Base-by-base conservation (phyloP, 2,888 invertebrate genomes). In the Pheosia gnoma region DNA sequence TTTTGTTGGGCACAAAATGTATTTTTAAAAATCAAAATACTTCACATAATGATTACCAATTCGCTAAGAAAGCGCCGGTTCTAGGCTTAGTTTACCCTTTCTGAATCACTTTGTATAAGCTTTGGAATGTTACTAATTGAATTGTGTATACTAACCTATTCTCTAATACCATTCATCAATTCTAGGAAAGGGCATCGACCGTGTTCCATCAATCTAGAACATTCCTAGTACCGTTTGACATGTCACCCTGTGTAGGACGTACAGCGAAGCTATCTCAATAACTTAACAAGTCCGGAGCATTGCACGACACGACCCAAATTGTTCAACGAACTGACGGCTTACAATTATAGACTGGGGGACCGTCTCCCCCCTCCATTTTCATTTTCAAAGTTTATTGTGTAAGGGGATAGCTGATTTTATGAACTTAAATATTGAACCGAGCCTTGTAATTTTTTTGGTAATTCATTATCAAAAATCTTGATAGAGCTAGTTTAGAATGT, bases 281-380 rank as follows among this genome's bases (percentile, higher is more conserved):
- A 52, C 13, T 52, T 36, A 52, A 49, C 49, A 49, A 36, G 52
- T 52, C 36, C 36, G 36, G 4, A 52, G 25, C 25, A 25, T 9
- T 7, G 52, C 36, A 52, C 52, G 52, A 52, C 8, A 52, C 52
- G 52, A 52, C 52, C 36, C 52, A 52, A 52, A 52, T 49, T 52
- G 52, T 52, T 52, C 9, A 8, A 52, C 52, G 52, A 36, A 52
- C 52, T 52, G 52, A n/a, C 36, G 52, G 36, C 36, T 36, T 4
- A 36, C n/a, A 49, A 52, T 52, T 52, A 52, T 52, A 52, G 36
- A 36, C 52, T 52, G 36, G 36, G 52, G 52, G 9, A 11, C 51
- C 36, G 36, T 52, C 13, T 52, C 13, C 52, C 1, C 36, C 52
- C 36, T 52, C 5, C 25, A 52, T 25, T 52, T 8, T 13, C n/a